phyloP scores from a whole-genome alignment of 2,888 invertebrate species.

The Phorcus lineatus region DNA sequence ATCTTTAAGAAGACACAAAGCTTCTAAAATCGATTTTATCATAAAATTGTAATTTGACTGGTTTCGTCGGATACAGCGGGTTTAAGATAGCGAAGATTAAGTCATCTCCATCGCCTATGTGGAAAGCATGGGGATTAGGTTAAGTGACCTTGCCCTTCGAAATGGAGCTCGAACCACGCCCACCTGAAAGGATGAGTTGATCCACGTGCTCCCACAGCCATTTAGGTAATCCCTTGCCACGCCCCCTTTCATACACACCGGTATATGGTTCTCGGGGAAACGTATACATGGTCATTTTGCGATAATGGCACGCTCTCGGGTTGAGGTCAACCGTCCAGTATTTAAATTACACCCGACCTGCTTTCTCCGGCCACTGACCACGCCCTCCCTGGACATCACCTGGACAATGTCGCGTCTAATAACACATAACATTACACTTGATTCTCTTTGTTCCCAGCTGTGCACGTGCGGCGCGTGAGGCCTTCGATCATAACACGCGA shows the following conservation, averaged over 20 bases:
- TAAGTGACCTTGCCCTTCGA: conserved; percentile 7
- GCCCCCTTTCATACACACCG: background rate
- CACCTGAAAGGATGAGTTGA: background rate
- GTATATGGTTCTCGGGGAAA: background rate
- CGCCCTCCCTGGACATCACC: background rate
- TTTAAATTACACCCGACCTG: background rate
- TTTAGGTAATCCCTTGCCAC: background rate
- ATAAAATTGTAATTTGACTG: background rate
- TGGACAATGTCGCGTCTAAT: background rate
- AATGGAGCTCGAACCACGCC: background rate
- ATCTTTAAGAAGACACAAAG: conserved; percentile 3
- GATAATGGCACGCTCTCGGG: background rate
- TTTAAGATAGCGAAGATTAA: background rate
- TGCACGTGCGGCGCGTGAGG: background rate
- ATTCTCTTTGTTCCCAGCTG: background rate
- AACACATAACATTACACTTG: conserved; percentile 1
- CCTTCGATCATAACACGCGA: background rate
- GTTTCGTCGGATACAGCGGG: background rate
- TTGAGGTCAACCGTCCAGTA: background rate
- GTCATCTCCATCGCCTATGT: background rate
- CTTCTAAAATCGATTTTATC: conserved; percentile 13
- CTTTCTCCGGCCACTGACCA: background rate
- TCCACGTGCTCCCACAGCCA: background rate
- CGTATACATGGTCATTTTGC: background rate
- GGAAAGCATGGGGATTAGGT: conserved; percentile 7